These are phyloP conservation scores for Aplysia californica DNA, from an alignment of 1,140 invertebrate genomes.

Conservation along the genomic window DNA sequence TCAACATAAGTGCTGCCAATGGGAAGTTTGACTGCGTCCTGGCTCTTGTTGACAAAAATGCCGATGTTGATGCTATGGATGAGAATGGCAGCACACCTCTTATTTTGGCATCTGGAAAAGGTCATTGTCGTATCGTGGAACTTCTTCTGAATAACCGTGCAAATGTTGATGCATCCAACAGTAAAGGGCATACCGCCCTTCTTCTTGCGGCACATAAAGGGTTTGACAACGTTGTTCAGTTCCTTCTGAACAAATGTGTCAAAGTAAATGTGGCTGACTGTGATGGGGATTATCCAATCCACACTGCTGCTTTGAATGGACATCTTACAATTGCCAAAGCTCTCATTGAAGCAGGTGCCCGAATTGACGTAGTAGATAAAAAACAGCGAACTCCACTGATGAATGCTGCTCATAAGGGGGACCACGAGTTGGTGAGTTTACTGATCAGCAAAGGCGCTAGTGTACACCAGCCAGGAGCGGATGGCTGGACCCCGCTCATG, in stretches of 20 bases:
- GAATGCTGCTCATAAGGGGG: slow-evolving; percentile 13
- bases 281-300: not conserved
- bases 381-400: not conserved
- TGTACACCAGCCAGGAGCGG: not conserved
- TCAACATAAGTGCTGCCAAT: slow-evolving; percentile 11
- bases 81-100: slow-evolving; percentile 14
- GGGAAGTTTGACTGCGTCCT: slow-evolving; percentile 11
- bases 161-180: slow-evolving; percentile 18
- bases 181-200: slow-evolving; percentile 3
- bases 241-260: not conserved
- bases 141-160: slow-evolving; percentile 13
- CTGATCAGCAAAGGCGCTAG: not conserved
- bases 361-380: not conserved
- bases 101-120: slow-evolving; percentile 15
- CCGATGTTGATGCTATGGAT: slow-evolving; percentile 11
- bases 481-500: slow-evolving; percentile 8
- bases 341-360: not conserved
- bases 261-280: not conserved
- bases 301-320: slow-evolving; percentile 8
- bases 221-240: not conserved
- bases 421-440: not conserved
- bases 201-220: not conserved
- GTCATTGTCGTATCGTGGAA: slow-evolving; percentile 1
- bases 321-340: not conserved
- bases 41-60: slow-evolving; percentile 18